Base-by-base conservation (phyloP, 37 sponge, comb jelly and placozoan species). In the Chondrilla cf. caribensis region DNA sequence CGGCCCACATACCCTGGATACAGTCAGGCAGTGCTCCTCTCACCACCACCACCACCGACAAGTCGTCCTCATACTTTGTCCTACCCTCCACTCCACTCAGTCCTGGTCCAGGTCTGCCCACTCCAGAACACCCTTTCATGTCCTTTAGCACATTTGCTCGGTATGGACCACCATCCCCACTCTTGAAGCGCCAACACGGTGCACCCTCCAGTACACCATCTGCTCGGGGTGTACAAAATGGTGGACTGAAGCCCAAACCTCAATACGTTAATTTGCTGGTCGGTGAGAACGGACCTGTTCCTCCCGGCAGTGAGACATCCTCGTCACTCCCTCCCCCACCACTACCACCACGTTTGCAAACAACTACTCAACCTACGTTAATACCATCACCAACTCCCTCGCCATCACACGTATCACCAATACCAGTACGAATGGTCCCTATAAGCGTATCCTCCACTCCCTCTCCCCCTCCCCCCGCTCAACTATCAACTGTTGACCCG, bases 51-150 rank as follows among this genome's bases (percentile, higher is more conserved):
- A 8, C 76, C 44, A 39, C 41, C 21, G 17, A 15, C 24, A 40
- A 1, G 21, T n/a, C n/a, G n/a, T 33, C 68, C 32, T 7, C 35
- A 17, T 33, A 67, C 32, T 73, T 73, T 73, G 76, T 73, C 24
- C 76, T 73, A 21, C 76, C 76, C 2, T 73, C 76, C 2, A 73
- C 76, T 36, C 76, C 76, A 0, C 76, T 73, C 8, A 73, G 76
- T 38, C 76, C 76, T 2, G 44, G 44, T 4, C 76, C 76, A 11
- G 76, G 44, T 37, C 76, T 73, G 11, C 76, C 76, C 1, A 73
- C 76, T 3, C 76, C 76, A 73, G 76, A 73, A 6, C 76, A 73
- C 43, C 76, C 76, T 3, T 73, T 73, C 44, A 73, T 73, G 76
- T 73, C 76, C 41, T 73, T 73, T 37, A 73, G 43, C 6, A 73